These are phyloP conservation scores for Drosophila sturtevanti DNA, from an alignment of 1,140 invertebrate species.

Conservation along the genomic window DNA sequence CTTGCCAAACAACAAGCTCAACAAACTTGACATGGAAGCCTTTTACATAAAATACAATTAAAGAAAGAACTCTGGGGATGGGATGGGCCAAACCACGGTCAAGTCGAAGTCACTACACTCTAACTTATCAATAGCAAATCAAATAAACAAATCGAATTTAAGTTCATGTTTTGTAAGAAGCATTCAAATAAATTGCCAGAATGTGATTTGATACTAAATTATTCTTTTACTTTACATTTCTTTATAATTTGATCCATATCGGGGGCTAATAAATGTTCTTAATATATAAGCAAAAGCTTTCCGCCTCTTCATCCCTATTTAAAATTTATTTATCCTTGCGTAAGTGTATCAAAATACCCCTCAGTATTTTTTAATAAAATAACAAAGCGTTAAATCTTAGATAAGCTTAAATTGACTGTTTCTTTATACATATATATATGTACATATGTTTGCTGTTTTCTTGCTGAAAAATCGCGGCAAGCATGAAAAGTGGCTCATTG, in stretches of 20 bases:
- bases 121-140: neutral
- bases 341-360: neutral
- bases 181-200: too few relatives aligned
- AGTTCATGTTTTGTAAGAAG: too few relatives aligned
- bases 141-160: too few relatives aligned
- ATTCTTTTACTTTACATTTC: too few relatives aligned
- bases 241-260: too few relatives aligned
- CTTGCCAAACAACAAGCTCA: slow-evolving; percentile 47
- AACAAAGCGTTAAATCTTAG: slow-evolving; percentile 51
- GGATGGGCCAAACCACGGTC: slow-evolving; percentile 11
- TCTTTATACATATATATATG: slow-evolving; percentile 26
- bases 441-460: slow-evolving; percentile 35
- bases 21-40: slow-evolving; percentile 55
- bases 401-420: slow-evolving; percentile 56
- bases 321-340: neutral
- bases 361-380: too few relatives aligned
- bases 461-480: slow-evolving; percentile 24
- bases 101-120: neutral
- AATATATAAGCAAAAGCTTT: too few relatives aligned
- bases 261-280: too few relatives aligned
- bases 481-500: slow-evolving; percentile 64
- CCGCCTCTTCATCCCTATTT: neutral
- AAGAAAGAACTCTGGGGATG: slow-evolving; percentile 1
- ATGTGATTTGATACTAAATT: too few relatives aligned
- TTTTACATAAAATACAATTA: slow-evolving; percentile 31